These are phyloP conservation scores for Ormyrus labotus DNA, from an alignment of 2,888 invertebrate genomes.

Conservation along the genomic window DNA sequence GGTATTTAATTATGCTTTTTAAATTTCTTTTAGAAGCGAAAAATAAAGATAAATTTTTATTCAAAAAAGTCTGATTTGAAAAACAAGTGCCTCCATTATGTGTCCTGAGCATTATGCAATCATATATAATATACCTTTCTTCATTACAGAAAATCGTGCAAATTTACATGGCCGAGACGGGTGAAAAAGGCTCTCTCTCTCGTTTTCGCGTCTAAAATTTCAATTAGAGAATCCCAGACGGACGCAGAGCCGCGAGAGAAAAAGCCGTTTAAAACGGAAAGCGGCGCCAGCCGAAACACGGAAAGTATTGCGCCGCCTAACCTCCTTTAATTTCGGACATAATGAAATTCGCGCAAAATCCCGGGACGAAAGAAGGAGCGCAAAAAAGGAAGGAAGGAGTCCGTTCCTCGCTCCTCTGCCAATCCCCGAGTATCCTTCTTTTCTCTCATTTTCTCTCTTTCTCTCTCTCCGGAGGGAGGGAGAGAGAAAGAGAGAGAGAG, in stretches of 20 bases:
- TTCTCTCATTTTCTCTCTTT: constrained; percentile 43
- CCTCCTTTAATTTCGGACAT: constrained; percentile 50
- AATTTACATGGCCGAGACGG: too few relatives aligned
- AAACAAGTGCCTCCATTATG: too few relatives aligned
- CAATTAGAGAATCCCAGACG: constrained; percentile 30
- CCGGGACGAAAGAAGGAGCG: constrained; percentile 6
- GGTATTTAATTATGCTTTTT: too few relatives aligned
- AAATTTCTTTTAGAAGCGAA: too few relatives aligned
- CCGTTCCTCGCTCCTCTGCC: constrained; percentile 25
- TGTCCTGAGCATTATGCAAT: too few relatives aligned
- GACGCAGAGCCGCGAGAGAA: not conserved
- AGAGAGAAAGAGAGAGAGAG: constrained; percentile 60
- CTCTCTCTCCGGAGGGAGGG: constrained; percentile 33
- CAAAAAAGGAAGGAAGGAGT: constrained; percentile 8
- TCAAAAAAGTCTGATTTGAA: too few relatives aligned
- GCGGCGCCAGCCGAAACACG: not conserved
- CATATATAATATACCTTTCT: too few relatives aligned
- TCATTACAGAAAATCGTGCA: too few relatives aligned
- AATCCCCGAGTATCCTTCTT: constrained; percentile 48
- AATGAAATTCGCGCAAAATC: constrained; percentile 55
- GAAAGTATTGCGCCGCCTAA: constrained; percentile 36
- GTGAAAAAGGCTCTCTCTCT: not conserved
- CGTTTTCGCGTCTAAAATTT: constrained; percentile 26
- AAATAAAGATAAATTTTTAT: too few relatives aligned
- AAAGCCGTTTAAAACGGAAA: constrained; percentile 2